Evolutionary conservation across 2,113 vertebrate genomes (phyloP).

Genomic region (Micromys minutus): DNA sequence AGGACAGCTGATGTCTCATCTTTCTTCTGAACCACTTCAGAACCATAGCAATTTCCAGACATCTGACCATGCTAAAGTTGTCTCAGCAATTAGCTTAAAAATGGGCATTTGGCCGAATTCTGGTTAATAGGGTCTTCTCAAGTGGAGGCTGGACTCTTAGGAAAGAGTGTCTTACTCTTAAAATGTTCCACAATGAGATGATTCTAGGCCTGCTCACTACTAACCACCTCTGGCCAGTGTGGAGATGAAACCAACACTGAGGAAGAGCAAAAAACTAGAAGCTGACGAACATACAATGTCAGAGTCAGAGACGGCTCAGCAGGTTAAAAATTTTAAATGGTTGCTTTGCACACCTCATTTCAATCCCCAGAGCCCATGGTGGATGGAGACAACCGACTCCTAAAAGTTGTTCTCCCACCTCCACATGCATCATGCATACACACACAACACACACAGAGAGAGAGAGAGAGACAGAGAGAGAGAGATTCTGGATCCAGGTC

Average conservation of each 20-base stretch:
- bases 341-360: background rate
- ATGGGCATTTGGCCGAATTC: background rate
- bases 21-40: background rate
- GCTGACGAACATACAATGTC: background rate
- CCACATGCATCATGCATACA: background rate
- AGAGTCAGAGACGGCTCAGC: background rate
- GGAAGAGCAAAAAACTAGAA: background rate
- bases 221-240: background rate
- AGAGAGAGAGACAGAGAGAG: background rate
- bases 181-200: background rate
- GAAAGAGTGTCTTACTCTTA: background rate
- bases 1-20: background rate
- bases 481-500: background rate
- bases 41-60: background rate
- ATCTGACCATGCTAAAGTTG: no score
- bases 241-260: background rate
- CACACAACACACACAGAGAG: background rate
- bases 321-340: background rate
- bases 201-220: background rate
- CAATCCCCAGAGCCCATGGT: background rate
- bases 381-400: background rate
- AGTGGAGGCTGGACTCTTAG: background rate
- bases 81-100: background rate
- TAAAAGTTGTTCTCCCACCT: background rate
- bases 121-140: background rate